A percentile compares a stretch with the other conserved stretches of the same genome.
These are phyloP conservation scores for Pomacea canaliculata DNA, from an alignment of 2,888 invertebrate species.

Conservation along the genomic window DNA sequence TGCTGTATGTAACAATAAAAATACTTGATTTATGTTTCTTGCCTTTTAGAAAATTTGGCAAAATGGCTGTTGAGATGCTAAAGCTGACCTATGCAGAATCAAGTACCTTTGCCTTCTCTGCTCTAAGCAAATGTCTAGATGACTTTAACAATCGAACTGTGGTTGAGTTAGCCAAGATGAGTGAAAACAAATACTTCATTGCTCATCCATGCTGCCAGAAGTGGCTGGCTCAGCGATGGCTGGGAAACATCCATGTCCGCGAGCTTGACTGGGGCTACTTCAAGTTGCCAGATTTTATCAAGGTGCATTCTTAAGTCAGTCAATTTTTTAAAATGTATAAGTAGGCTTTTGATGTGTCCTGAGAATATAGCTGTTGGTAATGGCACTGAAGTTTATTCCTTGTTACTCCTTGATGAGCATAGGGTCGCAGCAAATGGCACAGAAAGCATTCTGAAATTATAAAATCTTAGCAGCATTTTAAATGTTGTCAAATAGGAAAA, in stretches of 20 bases:
- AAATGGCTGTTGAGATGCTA: conserved; percentile 65
- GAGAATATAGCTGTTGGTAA: not conserved
- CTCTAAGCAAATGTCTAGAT: conserved; percentile 64
- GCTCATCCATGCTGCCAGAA: conserved; percentile 73
- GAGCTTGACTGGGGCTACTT: conserved; percentile 65
- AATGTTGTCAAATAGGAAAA: too few relatives aligned
- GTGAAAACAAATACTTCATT: conserved; percentile 69
- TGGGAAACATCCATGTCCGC: conserved; percentile 65
- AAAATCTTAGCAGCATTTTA: not conserved
- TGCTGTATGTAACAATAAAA: too few relatives aligned
- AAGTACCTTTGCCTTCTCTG: conserved; percentile 63
- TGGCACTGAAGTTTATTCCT: too few relatives aligned
- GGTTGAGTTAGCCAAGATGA: conserved; percentile 68
- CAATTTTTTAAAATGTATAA: not conserved
- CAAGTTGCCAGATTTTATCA: conserved; percentile 65
- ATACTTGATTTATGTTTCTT: too few relatives aligned
- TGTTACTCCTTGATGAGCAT: too few relatives aligned
- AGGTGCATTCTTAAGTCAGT: conserved; percentile 47
- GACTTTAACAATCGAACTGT: conserved; percentile 68
- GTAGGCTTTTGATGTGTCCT: not conserved
- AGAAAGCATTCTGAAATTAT: not conserved
- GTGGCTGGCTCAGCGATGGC: conserved; percentile 71
- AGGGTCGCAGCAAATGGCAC: too few relatives aligned
- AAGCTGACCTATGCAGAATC: conserved; percentile 63
- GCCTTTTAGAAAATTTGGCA: conserved; percentile 62